These are phyloP conservation scores for Loriculus beryllinus DNA, from an alignment of 2,797 vertebrate species.

Conservation along the genomic window DNA sequence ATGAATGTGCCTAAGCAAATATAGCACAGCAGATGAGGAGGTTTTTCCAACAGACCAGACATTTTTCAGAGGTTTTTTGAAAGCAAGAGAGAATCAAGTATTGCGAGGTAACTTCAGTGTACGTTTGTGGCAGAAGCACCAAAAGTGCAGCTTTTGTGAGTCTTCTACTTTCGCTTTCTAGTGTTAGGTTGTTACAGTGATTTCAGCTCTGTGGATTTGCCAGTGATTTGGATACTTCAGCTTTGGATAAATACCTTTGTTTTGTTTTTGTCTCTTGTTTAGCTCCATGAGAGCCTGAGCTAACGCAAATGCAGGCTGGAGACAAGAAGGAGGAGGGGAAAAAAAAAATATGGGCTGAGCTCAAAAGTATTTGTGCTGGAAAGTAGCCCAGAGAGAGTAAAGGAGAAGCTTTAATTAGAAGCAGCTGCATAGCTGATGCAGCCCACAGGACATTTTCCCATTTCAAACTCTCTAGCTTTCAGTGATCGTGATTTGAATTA, in stretches of 20 bases:
- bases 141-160: neutral
- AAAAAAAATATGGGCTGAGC: constrained; percentile 66
- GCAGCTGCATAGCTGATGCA: constrained; percentile 77
- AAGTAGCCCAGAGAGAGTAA: constrained; percentile 79
- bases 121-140: neutral
- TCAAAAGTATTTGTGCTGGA: constrained; percentile 81
- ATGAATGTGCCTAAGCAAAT: neutral
- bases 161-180: neutral
- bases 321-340: constrained; percentile 51
- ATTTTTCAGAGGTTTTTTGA: neutral
- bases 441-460: constrained; percentile 79
- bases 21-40: neutral
- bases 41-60: neutral
- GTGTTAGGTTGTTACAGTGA: neutral
- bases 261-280: constrained; percentile 12
- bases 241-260: constrained; percentile 1
- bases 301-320: constrained; percentile 63
- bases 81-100: neutral
- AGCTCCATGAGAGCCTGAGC: constrained; percentile 47
- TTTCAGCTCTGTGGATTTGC: neutral
- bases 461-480: constrained; percentile 70
- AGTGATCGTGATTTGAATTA: constrained; percentile 78
- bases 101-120: neutral
- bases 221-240: neutral
- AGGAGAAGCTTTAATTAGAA: constrained; percentile 79